A percentile compares a stretch with the other conserved stretches of the same genome.
These are phyloP conservation scores for Galerucella calmariensis DNA, from an alignment of 2,888 invertebrate species.

Conservation along the genomic window DNA sequence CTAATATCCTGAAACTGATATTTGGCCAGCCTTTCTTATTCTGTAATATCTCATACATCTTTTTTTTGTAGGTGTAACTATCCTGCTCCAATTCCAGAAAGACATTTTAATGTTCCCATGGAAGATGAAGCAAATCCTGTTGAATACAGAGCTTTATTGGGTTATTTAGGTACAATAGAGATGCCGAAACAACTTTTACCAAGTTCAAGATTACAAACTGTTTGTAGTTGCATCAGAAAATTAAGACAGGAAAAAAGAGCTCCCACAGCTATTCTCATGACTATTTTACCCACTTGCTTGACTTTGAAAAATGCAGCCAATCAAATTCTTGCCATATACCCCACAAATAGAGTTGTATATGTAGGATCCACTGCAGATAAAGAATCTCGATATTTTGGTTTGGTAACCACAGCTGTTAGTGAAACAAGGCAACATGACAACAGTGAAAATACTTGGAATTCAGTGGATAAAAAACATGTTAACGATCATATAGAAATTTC, in stretches of 20 bases:
- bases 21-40: not conserved
- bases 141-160: constrained; percentile 87
- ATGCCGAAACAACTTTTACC: constrained; percentile 87
- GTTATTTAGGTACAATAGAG: constrained; percentile 95
- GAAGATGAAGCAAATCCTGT: constrained; percentile 68
- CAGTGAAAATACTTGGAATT: constrained; percentile 39
- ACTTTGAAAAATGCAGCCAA: constrained; percentile 83
- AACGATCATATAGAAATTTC: constrained; percentile 71
- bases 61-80: constrained; percentile 10
- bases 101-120: constrained; percentile 49
- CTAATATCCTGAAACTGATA: not conserved
- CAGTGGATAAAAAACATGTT: constrained; percentile 50
- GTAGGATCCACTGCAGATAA: constrained; percentile 92
- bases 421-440: constrained; percentile 55
- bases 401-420: constrained; percentile 85
- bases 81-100: constrained; percentile 22
- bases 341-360: constrained; percentile 86
- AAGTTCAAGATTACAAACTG: constrained; percentile 79
- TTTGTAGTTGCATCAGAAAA: constrained; percentile 88
- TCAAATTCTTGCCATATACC: constrained; percentile 86
- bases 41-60: not conserved
- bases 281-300: constrained; percentile 83
- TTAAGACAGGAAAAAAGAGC: constrained; percentile 89
- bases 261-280: constrained; percentile 86
- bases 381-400: constrained; percentile 91